phyloP scores from a whole-genome alignment of 1,140 invertebrate genomes.

The Sarcophaga bullata region DNA sequence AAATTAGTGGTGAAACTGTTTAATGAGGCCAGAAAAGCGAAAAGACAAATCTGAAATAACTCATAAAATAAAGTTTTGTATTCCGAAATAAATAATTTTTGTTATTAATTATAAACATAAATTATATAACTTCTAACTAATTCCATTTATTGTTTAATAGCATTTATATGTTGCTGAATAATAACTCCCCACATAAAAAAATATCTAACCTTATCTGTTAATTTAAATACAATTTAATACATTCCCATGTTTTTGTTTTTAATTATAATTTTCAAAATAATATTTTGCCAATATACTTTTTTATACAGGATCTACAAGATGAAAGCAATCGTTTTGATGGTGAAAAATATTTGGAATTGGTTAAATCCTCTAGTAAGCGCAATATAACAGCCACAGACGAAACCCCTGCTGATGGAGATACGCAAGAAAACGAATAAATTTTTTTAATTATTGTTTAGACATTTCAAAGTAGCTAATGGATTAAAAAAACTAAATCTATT shows the following conservation, averaged over 20 bases:
- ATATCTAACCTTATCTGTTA: too few species aligned
- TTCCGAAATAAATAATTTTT: too few species aligned
- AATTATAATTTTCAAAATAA: not conserved
- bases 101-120: too few species aligned
- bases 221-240: not conserved
- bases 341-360: constrained; percentile 61
- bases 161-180: too few species aligned
- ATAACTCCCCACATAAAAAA: too few species aligned
- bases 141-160: too few species aligned
- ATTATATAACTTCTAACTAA: too few species aligned
- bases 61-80: too few species aligned
- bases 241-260: not conserved
- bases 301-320: constrained; percentile 60
- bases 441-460: not conserved
- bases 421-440: constrained; percentile 47
- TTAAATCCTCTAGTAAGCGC: constrained; percentile 58
- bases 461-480: not conserved
- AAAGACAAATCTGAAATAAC: too few species aligned
- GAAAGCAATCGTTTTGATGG: constrained; percentile 63
- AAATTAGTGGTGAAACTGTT: too few species aligned
- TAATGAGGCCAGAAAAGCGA: too few species aligned
- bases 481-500: not conserved
- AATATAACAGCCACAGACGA: constrained; percentile 60
- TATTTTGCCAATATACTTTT: constrained; percentile 14
- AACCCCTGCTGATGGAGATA: constrained; percentile 39